Base-by-base conservation (phyloP, 2,797 vertebrate species). In the Acanthurus leucopareius region DNA sequence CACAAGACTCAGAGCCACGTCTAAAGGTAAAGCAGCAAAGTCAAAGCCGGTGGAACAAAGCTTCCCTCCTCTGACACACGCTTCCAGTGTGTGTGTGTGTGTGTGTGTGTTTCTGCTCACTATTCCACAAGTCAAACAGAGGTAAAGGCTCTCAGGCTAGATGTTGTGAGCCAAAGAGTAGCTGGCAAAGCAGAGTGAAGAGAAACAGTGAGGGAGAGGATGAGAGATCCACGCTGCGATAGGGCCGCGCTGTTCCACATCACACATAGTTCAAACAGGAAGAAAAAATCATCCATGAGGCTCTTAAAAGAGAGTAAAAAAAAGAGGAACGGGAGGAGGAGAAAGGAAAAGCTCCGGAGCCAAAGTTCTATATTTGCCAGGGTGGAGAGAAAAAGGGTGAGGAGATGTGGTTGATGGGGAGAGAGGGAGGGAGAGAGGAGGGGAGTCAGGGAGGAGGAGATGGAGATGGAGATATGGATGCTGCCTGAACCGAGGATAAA, bases 121-220 rank as follows among this genome's bases (percentile, higher is more conserved):
- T 53, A 68, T 80, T 86, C 53, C 62, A 58, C 4, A 63, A 84
- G 86, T 88, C 83, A 88, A 73, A 80, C 75, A 59, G 75, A 73
- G 74, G 83, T 88, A 66, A 79, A 54, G 68, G 54, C 72, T 78
- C 62, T 84, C 57, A 76, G 56, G 28, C 47, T 74, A 52, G 47
- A n/a, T 79, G 76, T 19, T 58, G 54, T 5, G n/a, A 86, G 60
- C 32, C 67, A 45, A 63, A 25, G 66, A 25, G 66, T 22, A 38
- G 44, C 47, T 58, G 48, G 20, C 22, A 10, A 51, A 59, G 45
- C 17, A 70, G 28, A 61, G 49, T 10, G 32, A 32, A 64, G 25
- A 25, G 25, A 64, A 77, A 40, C n/a, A 16, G 49, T 0, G 48
- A 60, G 62, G 40, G 14, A 49, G 80, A 42, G 11, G 74, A 75